Evolutionary conservation across 2,113 vertebrate genomes (phyloP).

Genomic region (Mormyrus iriodes): DNA sequence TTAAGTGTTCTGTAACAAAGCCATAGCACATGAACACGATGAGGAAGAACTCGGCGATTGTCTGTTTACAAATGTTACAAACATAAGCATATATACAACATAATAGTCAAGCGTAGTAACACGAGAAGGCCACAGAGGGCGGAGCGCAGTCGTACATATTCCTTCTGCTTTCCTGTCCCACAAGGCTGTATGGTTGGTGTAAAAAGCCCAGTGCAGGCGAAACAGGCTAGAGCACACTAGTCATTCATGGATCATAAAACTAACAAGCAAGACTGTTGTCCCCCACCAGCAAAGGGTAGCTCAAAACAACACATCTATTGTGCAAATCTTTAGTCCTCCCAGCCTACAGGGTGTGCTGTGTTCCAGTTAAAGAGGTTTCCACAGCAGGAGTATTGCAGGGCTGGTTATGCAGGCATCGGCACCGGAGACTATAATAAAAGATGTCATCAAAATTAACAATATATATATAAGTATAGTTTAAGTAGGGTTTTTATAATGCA

Average conservation of each 20-base stretch:
- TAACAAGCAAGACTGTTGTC: neutral
- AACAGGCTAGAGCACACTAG: neutral
- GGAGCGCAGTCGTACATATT: neutral
- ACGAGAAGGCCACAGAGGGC: neutral
- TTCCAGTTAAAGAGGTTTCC: neutral
- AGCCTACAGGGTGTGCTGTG: neutral
- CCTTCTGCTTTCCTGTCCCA: neutral
- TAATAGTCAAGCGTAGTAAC: neutral
- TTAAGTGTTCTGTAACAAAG: neutral
- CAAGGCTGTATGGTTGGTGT: neutral
- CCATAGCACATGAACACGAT: neutral
- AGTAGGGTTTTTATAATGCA: neutral
- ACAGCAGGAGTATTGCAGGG: neutral
- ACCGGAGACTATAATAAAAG: neutral
- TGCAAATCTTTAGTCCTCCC: neutral
- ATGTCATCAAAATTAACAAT: neutral
- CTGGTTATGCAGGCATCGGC: neutral
- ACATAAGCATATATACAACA: slow-evolving; percentile 41
- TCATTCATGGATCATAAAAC: neutral
- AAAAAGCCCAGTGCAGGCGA: neutral
- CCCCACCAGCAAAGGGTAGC: neutral
- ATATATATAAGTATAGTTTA: neutral
- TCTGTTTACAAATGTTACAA: slow-evolving; percentile 30
- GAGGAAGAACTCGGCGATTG: slow-evolving; percentile 1
- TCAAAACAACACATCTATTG: neutral